Conservation (phyloP, 2,888 invertebrate species). For the Bruchidius siliquastri region DNA sequence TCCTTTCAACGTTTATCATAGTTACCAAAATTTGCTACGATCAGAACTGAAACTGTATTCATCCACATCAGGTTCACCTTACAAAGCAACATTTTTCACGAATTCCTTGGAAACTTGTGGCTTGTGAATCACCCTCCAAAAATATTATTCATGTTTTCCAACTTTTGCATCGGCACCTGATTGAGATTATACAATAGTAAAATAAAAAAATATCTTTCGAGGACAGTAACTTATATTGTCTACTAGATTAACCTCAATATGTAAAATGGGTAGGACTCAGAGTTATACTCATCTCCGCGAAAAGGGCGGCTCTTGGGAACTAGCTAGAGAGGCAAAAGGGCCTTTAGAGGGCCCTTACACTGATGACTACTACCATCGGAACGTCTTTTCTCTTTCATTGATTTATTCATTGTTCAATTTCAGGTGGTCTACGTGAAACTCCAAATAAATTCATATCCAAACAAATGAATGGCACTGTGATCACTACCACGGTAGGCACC, state of each 20-base stretch:
- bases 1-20: not conserved
- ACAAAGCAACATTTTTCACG: conserved; percentile 45
- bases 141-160: not conserved
- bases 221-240: no score
- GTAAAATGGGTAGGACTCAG: no score
- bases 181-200: not conserved
- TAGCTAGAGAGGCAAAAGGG: no score
- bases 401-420: no score
- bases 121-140: conserved; percentile 21
- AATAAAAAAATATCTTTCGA: no score
- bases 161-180: not conserved
- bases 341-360: no score
- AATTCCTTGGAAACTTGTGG: conserved; percentile 38
- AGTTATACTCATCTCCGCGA: no score
- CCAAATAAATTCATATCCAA: conserved; percentile 37
- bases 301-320: no score
- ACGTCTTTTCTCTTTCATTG: no score
- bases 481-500: conserved; percentile 39
- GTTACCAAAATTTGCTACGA: conserved; percentile 34
- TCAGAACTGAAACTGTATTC: conserved; percentile 51
- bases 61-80: conserved; percentile 50
- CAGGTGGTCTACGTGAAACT: conserved; percentile 19
- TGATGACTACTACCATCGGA: no score
- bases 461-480: conserved; percentile 35
- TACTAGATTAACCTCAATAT: no score